Conservation (phyloP, 2,113 vertebrate species). For the Bubalus kerabau region DNA sequence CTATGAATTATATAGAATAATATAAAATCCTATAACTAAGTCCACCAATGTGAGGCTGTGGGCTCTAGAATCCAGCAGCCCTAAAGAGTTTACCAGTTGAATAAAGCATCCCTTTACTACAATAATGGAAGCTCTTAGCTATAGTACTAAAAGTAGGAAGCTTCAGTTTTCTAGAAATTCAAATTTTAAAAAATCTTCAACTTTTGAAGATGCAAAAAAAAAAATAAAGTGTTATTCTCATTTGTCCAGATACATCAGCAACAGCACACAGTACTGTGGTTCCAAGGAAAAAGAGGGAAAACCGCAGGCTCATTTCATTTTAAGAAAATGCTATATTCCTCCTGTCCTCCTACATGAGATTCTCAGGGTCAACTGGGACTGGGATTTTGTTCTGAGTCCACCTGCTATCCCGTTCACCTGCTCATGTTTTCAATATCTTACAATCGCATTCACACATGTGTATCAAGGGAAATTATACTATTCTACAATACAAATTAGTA, state of each 20-base stretch:
- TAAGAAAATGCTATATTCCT: neutral
- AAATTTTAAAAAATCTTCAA: neutral
- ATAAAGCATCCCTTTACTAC: neutral
- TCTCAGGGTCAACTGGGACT: neutral
- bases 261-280: neutral
- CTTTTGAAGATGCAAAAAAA: neutral
- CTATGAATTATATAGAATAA: neutral
- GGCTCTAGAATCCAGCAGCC: neutral
- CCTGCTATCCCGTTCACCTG: neutral
- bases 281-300: neutral
- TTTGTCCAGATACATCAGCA: neutral
- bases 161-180: neutral
- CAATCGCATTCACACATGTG: neutral
- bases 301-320: neutral
- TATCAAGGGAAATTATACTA: neutral
- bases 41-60: neutral
- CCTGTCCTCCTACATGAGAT: neutral
- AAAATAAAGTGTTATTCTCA: neutral
- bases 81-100: neutral
- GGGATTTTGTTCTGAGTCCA: neutral
- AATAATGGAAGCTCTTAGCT: neutral
- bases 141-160: neutral
- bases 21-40: neutral
- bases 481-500: constrained; percentile 14
- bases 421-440: neutral